phyloP scores from a whole-genome alignment of 2,888 invertebrate genomes.

The Tetanocera ferruginea region DNA sequence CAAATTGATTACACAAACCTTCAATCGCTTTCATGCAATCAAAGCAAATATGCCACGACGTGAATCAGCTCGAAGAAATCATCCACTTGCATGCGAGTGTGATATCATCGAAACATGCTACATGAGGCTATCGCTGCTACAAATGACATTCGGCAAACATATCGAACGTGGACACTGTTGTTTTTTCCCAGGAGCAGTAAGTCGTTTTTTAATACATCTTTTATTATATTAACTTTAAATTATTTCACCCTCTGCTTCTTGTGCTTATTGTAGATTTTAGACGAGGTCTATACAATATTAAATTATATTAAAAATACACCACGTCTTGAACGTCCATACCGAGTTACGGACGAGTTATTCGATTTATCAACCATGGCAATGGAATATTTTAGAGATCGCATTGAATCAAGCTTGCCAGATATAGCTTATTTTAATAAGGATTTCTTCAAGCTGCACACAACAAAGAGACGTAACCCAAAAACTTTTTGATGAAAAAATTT shows the following conservation, averaged over 20 bases:
- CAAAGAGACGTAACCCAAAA: constrained; percentile 61
- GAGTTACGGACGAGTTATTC: constrained; percentile 93
- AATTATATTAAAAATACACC: constrained; percentile 86
- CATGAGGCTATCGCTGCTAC: constrained; percentile 89
- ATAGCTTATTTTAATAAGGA: constrained; percentile 89
- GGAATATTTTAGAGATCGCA: constrained; percentile 96
- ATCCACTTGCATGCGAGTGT: constrained; percentile 90
- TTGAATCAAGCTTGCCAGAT: constrained; percentile 90
- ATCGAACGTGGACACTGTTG: constrained; percentile 94
- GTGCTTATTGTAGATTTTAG: constrained; percentile 79
- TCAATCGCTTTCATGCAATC: constrained; percentile 86
- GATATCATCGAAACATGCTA: constrained; percentile 94
- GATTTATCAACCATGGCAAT: constrained; percentile 97
- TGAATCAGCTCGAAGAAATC: constrained; percentile 91
- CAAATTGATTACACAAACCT: constrained; percentile 86
- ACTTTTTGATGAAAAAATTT: background rate
- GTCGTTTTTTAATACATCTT: constrained; percentile 47
- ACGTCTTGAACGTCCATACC: constrained; percentile 87
- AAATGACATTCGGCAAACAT: constrained; percentile 96
- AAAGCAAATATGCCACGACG: constrained; percentile 90
- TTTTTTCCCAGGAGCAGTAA: constrained; percentile 94
- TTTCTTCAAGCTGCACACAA: constrained; percentile 77
- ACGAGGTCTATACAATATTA: constrained; percentile 90
- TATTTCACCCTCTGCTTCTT: background rate
- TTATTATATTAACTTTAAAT: background rate